Evolutionary conservation across 2,888 invertebrate genomes (phyloP), one percentile per base, ranked within the genome.

Genomic region (Campoplex capitator): DNA sequence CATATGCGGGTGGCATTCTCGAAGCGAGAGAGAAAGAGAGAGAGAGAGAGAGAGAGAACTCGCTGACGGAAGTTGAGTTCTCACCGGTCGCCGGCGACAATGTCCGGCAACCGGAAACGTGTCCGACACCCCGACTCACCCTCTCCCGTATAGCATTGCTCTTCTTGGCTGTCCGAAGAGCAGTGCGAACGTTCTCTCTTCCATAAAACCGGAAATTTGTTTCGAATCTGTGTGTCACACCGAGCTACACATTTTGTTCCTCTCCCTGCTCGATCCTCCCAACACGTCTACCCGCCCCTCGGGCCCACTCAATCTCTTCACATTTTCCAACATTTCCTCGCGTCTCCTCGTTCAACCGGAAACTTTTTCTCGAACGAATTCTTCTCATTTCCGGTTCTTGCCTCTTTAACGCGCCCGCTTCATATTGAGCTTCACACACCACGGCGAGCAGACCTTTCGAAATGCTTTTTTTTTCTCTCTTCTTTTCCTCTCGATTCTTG

Each of bases 81-180:
- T 85, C 82, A 82, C 82, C 85, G 74, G 58, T 78, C 67, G 68
- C 77, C 78, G 82, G 74, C 78, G 82, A 85, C 85, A 85, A 85
- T 82, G 81, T 85, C 85, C 85, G 85, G 85, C 82, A 78, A 85
- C 73, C 85, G 85, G 85, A 85, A 82, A 85, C 77, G 65, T 78
- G 67, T 82, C 77, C 56, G 78, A 67, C 85, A 68, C 67, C 68
- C 51, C 38, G 62, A 38, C 62, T 18, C n/a, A 51, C 45, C 38
- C 38, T 6, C 38, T 18, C 54, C 7, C 56, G 38, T 23, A 18
- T 42, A 38, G 38, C 62, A 54, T 80, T 54, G 51, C 67, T 67
- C 67, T 32, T 56, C 77, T 71, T 68, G 56, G 70, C 38, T 48
- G 23, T 71, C 56, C 51, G n/a, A 23, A 65, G 65, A 76, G 45